A percentile compares a stretch with the other conserved stretches of the same genome.
Evolutionary conservation across 2,888 invertebrate species (phyloP).

Genomic region (Andrena minutula): DNA sequence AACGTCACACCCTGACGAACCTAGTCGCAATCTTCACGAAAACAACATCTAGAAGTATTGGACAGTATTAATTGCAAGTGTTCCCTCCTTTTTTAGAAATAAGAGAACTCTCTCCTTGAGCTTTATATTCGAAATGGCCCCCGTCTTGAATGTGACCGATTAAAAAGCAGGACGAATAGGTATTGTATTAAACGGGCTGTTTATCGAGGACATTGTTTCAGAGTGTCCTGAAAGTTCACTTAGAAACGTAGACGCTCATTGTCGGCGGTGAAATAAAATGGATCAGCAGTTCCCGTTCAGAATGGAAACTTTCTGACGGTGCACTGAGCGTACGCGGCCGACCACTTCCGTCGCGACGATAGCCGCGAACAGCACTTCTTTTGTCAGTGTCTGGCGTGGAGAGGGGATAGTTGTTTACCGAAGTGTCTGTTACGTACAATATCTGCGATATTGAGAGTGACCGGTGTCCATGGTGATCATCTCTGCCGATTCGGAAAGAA

Average conservation of each 20-base stretch:
- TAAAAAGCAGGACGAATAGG: slow-evolving; percentile 3
- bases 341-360: slow-evolving; percentile 28
- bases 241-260: slow-evolving; percentile 45
- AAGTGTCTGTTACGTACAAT: slow-evolving; percentile 74
- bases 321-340: slow-evolving; percentile 13
- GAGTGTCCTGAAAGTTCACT: slow-evolving; percentile 15
- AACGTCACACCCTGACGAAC: not conserved
- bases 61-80: not conserved
- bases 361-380: slow-evolving; percentile 10
- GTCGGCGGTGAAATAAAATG: slow-evolving; percentile 34
- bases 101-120: not conserved
- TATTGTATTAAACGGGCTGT: no score
- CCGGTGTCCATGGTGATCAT: slow-evolving; percentile 81
- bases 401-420: not conserved
- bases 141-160: not conserved
- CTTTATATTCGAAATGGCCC: not conserved
- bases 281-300: slow-evolving; percentile 27
- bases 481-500: slow-evolving; percentile 57
- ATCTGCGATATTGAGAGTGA: slow-evolving; percentile 77
- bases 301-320: slow-evolving; percentile 60
- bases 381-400: not conserved
- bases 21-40: no score
- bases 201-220: slow-evolving; percentile 20
- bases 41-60: not conserved
- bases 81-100: not conserved